These are phyloP conservation scores for Orientallactaga bullata DNA, from an alignment of 2,113 vertebrate genomes.

Conservation along the genomic window DNA sequence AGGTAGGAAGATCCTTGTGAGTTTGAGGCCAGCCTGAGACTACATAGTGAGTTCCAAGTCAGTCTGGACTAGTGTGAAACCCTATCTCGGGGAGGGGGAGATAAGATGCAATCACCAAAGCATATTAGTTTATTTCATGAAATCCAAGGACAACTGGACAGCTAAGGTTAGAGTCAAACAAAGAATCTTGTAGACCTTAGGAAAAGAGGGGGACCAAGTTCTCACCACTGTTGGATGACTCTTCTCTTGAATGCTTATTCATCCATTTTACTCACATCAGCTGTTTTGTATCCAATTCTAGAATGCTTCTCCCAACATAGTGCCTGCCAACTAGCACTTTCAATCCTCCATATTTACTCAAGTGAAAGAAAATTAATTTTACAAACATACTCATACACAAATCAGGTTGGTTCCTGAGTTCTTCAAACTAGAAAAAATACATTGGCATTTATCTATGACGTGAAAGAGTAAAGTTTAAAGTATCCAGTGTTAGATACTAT, in stretches of 20 bases:
- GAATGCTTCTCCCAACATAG: neutral
- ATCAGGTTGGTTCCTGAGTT: constrained; percentile 12
- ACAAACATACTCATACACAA: neutral
- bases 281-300: neutral
- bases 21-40: too few species aligned
- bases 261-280: neutral
- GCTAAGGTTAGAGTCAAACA: neutral
- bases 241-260: neutral
- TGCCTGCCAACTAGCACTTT: neutral
- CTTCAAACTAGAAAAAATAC: neutral
- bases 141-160: constrained; percentile 15
- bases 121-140: constrained; percentile 17
- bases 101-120: constrained; percentile 17
- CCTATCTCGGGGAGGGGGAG: too few species aligned
- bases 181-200: neutral
- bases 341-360: neutral
- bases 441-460: neutral
- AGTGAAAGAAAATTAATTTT: constrained; percentile 44
- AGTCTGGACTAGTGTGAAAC: too few species aligned
- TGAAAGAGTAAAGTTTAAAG: neutral
- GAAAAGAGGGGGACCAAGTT: neutral
- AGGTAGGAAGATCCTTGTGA: too few species aligned
- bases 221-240: neutral
- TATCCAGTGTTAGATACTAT: neutral
- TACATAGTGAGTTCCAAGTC: too few species aligned